Evolutionary conservation across 2,888 invertebrate genomes (phyloP).

Genomic region (Diarsia mendica): DNA sequence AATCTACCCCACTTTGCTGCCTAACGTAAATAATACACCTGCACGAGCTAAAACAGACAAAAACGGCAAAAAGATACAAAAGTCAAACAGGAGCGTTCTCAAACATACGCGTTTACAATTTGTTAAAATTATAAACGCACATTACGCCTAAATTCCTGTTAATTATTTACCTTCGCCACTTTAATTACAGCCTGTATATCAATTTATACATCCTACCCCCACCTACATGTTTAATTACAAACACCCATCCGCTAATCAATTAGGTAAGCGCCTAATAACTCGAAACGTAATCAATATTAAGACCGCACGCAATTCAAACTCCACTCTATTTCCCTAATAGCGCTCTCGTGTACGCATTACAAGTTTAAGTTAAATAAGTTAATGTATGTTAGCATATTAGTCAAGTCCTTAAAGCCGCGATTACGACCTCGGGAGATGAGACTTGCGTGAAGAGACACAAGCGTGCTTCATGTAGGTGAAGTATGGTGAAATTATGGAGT

Average conservation of each 20-base stretch:
- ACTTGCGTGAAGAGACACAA: not conserved
- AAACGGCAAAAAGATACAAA: not conserved
- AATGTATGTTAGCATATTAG: constrained; percentile 33
- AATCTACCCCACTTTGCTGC: not conserved
- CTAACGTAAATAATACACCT: not conserved
- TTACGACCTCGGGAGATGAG: not conserved
- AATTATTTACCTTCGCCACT: not conserved
- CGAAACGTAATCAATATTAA: constrained; percentile 43
- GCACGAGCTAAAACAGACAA: not conserved
- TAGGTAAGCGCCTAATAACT: constrained; percentile 27
- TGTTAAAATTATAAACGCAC: not conserved
- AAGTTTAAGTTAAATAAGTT: constrained; percentile 46
- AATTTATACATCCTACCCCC: not conserved
- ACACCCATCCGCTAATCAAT: constrained; percentile 27
- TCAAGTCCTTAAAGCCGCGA: constrained; percentile 3
- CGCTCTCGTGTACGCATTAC: constrained; percentile 26
- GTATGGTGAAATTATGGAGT: too few species aligned
- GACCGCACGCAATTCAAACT: constrained; percentile 30
- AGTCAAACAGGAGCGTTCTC: not conserved
- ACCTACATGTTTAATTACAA: constrained; percentile 26
- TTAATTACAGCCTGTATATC: constrained; percentile 32
- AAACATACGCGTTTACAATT: not conserved
- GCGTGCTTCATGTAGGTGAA: not conserved
- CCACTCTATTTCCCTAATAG: constrained; percentile 38
- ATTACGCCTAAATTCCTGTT: not conserved